Conservation (phyloP, 2,113 vertebrate genomes). For the Passer montanus region DNA sequence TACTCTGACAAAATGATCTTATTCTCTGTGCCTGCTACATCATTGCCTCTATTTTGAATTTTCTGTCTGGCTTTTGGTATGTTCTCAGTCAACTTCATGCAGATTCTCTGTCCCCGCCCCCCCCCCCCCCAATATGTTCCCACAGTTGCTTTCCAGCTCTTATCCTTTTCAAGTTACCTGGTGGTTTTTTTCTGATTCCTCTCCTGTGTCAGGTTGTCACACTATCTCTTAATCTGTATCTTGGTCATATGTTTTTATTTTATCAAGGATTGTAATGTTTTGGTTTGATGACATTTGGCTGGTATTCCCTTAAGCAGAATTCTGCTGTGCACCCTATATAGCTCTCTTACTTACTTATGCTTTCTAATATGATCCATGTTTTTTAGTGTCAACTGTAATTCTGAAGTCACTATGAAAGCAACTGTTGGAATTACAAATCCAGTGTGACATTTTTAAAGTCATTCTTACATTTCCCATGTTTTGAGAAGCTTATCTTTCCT, state of each 20-base stretch:
- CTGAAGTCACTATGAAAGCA: background rate
- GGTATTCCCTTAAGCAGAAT: background rate
- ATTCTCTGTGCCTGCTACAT: background rate
- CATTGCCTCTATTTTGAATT: background rate
- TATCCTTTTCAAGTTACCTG: background rate
- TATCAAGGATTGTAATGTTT: background rate
- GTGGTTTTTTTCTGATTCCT: background rate
- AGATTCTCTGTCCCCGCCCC: fast-evolving
- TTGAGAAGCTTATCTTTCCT: background rate
- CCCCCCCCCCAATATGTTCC: fast-evolving
- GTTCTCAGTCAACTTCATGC: background rate
- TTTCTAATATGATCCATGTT: background rate
- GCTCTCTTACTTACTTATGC: background rate
- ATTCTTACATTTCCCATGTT: background rate
- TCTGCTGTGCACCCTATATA: background rate
- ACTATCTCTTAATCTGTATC: background rate
- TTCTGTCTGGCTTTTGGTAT: background rate
- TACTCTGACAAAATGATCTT: background rate
- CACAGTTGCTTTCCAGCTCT: background rate
- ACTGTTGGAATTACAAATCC: background rate
- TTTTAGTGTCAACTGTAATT: background rate
- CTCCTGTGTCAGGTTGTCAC: background rate
- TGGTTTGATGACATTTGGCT: background rate
- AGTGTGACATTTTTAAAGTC: background rate
- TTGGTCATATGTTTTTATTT: background rate